These are phyloP conservation scores for Schizopygopsis pylzovi DNA, from an alignment of 2,797 vertebrate species.

Conservation along the genomic window DNA sequence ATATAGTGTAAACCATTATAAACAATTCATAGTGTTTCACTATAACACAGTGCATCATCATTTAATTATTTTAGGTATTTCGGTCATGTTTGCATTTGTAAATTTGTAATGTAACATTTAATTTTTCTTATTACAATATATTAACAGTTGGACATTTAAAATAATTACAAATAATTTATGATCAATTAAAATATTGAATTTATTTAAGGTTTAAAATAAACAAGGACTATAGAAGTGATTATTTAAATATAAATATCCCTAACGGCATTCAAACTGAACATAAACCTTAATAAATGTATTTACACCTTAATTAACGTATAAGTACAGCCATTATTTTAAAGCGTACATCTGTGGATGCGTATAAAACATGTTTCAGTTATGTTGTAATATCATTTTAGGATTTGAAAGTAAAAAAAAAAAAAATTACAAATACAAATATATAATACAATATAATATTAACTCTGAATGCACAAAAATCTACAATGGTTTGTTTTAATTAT, in stretches of 20 bases:
- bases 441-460: too few relatives aligned
- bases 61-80: neutral
- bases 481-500: neutral
- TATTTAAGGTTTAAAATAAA: too few relatives aligned
- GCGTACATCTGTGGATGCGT: neutral
- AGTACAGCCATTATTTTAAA: neutral
- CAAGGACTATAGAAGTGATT: too few relatives aligned
- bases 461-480: neutral
- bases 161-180: neutral
- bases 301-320: neutral
- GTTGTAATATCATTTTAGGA: neutral
- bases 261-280: too few relatives aligned
- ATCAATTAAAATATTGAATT: neutral
- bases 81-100: neutral
- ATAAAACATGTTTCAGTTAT: neutral
- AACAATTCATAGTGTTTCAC: neutral
- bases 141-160: neutral
- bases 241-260: too few relatives aligned
- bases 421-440: too few relatives aligned
- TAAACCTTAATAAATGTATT: too few relatives aligned
- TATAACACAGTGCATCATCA: too few relatives aligned
- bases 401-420: neutral
- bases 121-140: neutral
- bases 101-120: neutral
- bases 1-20: neutral